Conservation (phyloP, 2,888 invertebrate species). For the Ctenicera cuprea region DNA sequence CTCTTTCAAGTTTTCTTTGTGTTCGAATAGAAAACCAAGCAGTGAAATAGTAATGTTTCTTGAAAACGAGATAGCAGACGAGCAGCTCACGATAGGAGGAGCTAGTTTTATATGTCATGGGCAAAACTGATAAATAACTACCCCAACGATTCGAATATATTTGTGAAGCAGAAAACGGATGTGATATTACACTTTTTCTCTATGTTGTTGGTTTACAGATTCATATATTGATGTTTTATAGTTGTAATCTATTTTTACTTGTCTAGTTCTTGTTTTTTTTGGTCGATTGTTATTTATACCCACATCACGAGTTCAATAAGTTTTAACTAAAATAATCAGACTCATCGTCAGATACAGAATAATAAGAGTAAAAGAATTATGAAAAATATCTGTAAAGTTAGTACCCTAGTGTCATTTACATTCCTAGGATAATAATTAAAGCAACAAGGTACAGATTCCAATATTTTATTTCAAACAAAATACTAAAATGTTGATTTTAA, state of each 20-base stretch:
- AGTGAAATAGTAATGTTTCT: neutral
- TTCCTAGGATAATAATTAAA: no score
- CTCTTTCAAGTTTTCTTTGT: neutral
- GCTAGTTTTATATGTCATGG: slow-evolving; percentile 19
- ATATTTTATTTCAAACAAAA: no score
- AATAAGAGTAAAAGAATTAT: no score
- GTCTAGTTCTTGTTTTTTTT: no score
- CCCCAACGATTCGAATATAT: slow-evolving; percentile 13
- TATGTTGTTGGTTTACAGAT: neutral
- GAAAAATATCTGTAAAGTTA: no score
- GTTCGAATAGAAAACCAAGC: neutral
- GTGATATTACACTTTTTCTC: neutral
- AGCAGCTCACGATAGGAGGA: neutral
- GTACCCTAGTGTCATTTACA: no score
- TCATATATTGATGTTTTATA: neutral
- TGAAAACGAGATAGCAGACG: neutral
- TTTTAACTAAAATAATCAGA: no score
- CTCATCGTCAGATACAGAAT: no score
- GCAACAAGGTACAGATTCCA: no score
- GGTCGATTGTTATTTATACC: no score
- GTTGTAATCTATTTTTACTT: neutral
- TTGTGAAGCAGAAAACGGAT: slow-evolving; percentile 10
- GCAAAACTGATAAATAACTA: slow-evolving; percentile 28
- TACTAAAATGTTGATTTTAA: no score
- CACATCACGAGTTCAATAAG: no score